Conservation (phyloP, 2,797 vertebrate species). For the Enteromius unitaeniatus region DNA sequence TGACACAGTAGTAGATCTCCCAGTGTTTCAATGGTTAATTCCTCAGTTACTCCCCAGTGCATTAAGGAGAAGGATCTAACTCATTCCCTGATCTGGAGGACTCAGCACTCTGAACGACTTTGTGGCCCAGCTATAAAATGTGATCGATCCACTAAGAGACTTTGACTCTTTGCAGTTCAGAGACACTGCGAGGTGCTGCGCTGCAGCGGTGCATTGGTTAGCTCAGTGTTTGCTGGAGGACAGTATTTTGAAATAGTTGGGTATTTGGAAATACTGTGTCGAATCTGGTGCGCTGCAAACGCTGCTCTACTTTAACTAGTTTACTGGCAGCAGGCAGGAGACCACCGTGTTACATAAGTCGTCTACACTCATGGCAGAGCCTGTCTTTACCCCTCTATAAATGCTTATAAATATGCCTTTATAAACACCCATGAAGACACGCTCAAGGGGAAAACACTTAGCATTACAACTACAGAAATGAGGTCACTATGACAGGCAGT, state of each 20-base stretch:
- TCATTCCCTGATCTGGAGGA: conserved; percentile 24
- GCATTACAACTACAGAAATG: conserved; percentile 2
- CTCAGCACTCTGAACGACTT: conserved; percentile 35
- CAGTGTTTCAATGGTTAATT: conserved; percentile 15
- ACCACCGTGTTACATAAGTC: conserved; percentile 73
- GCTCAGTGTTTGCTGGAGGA: conserved; percentile 6
- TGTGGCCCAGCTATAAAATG: conserved; percentile 11
- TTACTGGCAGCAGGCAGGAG: conserved; percentile 52
- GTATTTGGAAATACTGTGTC: background rate
- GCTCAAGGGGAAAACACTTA: background rate
- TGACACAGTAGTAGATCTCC: background rate
- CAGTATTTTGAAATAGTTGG: background rate
- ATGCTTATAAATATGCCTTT: background rate
- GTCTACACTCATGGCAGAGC: conserved; percentile 73
- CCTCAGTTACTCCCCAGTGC: background rate
- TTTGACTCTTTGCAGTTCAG: conserved; percentile 14
- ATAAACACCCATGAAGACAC: background rate
- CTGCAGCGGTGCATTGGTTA: background rate
- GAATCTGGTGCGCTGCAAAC: conserved; percentile 1
- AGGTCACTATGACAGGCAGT: conserved; percentile 10
- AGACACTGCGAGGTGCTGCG: background rate
- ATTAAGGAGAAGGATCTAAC: conserved; percentile 6
- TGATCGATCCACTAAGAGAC: conserved; percentile 30
- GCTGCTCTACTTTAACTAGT: conserved; percentile 34
- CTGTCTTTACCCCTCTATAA: conserved; percentile 56